Base-by-base conservation (phyloP, 2,888 invertebrate species). In the Pristionchus maxplancki region DNA sequence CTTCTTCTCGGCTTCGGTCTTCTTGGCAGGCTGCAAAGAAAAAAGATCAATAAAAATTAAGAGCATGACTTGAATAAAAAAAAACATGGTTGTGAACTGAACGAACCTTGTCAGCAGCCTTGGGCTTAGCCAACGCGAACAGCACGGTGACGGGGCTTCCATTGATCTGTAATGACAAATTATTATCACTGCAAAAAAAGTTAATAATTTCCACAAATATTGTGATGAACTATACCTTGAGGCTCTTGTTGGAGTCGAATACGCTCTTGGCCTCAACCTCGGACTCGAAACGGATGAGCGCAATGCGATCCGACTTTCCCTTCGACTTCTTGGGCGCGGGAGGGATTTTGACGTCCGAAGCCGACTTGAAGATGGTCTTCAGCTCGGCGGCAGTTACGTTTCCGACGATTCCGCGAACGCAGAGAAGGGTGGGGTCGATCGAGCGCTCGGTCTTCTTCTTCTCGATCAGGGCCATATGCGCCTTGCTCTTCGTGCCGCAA, bases 251-350 rank as follows among this genome's bases (percentile, higher is more conserved):
- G 74, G 93, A 92, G 13, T 91, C 89, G 67, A 93, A 93, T 24
- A 92, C 93, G 50, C 90, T 90, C 83, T 91, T 89, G 9, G 93
- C 93, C 50, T 92, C 93, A 24, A 87, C 90, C 87, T 93, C 93
- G 6, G 88, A 89, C 74, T 89, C 91, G 81, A 93, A 93, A 20
- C 88, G 88, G 34, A 93, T 71, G 89, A 90, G 91, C 28, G 91
- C 93, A n/a, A 82, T 81, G 2, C 28, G 20, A n/a, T 85, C 64
- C 40, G 40, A 24, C 62, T 71, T 87, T 28, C 62, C 83, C 48
- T 81, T n/a, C 53, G 31, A 40, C 53, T 71, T 78, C 64, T 74
- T 31, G 34, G 62, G 24, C 3, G 20, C 40, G 24, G 31, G 9
- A n/a, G 85, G 88, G 62, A 92, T 89, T n/a, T 89, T 90, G 74